These are phyloP conservation scores for Agelastica alni DNA, from an alignment of 2,888 invertebrate species.

Conservation along the genomic window DNA sequence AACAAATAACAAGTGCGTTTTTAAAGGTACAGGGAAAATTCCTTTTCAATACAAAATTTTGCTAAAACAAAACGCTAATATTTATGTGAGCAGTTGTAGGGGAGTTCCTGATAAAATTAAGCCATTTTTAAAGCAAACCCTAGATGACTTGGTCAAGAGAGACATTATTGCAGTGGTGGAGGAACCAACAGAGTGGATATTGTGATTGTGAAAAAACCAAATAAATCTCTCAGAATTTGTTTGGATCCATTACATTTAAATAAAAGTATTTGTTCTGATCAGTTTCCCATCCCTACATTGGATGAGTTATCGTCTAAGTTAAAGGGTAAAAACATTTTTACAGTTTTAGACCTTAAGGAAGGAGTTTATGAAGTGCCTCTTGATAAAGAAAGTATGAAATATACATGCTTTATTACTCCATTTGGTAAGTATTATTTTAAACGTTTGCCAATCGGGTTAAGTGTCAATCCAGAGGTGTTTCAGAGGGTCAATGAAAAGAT, in stretches of 20 bases:
- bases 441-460: constrained; percentile 38
- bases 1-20: constrained; percentile 22
- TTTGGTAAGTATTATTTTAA: constrained; percentile 37
- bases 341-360: constrained; percentile 37
- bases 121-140: constrained; percentile 20
- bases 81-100: constrained; percentile 23
- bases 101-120: constrained; percentile 26
- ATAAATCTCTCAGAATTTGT: constrained; percentile 23
- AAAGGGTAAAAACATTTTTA: constrained; percentile 35
- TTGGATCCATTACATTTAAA: constrained; percentile 27
- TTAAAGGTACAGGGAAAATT: constrained; percentile 19
- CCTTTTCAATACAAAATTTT: constrained; percentile 26
- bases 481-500: constrained; percentile 34
- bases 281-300: constrained; percentile 32
- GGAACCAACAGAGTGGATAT: constrained; percentile 32
- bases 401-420: constrained; percentile 39
- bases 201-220: constrained; percentile 27
- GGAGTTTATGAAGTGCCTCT: constrained; percentile 37
- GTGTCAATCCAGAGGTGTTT: constrained; percentile 36
- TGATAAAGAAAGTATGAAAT: constrained; percentile 26
- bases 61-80: constrained; percentile 18
- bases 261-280: constrained; percentile 24
- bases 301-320: constrained; percentile 36
- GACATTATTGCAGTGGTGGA: constrained; percentile 28
- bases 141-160: constrained; percentile 23